Evolutionary conservation across 2,113 vertebrate species (phyloP).

Genomic region (Tychaedon coryphoeus): DNA sequence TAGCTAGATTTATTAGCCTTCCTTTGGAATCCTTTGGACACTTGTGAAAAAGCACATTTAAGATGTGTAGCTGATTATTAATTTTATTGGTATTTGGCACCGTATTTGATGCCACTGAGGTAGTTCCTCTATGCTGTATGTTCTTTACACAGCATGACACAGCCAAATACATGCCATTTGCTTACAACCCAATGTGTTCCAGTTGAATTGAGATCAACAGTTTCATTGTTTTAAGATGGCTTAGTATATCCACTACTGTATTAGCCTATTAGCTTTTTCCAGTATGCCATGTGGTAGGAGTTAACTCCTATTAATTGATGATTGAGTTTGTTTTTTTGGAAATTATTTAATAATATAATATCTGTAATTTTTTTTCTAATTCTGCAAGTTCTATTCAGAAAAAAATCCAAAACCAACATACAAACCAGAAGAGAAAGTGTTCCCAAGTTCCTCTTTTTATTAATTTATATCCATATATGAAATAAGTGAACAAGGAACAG

Average conservation of each 20-base stretch:
- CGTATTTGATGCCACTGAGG: not conserved
- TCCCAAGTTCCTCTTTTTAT: not conserved
- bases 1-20: not conserved
- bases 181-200: not conserved
- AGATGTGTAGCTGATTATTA: not conserved
- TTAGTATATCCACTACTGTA: not conserved
- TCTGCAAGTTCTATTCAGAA: not conserved
- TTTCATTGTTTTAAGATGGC: not conserved
- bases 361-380: not conserved
- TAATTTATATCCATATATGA: not conserved
- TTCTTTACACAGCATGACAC: not conserved
- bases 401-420: not conserved
- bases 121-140: rapidly evolving
- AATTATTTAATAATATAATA: not conserved
- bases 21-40: not conserved
- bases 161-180: not conserved
- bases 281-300: not conserved
- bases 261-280: not conserved
- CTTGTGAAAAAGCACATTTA: not conserved
- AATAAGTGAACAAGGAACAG: not conserved
- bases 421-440: not conserved
- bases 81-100: not conserved
- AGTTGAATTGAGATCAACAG: not conserved
- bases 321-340: not conserved
- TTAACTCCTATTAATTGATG: not conserved